Conservation (phyloP, 1,140 invertebrate genomes). For the Odontomachus brunneus region DNA sequence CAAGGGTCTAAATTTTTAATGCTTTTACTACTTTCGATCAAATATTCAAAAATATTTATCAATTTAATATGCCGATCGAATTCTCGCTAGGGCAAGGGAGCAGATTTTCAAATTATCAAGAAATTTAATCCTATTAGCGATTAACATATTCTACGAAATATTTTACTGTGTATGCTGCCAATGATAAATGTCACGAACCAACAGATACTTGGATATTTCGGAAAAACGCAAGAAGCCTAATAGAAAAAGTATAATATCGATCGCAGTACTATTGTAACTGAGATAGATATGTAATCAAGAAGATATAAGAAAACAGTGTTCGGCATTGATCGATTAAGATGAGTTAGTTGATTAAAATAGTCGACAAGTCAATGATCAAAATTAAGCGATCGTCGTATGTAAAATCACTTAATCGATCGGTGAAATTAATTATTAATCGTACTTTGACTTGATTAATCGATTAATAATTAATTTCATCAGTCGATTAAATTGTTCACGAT, state of each 20-base stretch:
- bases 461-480: too few species aligned
- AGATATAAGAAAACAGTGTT: background rate
- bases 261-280: background rate
- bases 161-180: background rate
- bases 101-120: conserved; percentile 13
- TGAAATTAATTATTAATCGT: too few species aligned
- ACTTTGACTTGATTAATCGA: too few species aligned
- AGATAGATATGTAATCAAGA: background rate
- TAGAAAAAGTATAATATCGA: background rate
- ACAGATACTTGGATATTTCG: conserved; percentile 11
- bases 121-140: conserved; percentile 3
- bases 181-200: conserved; percentile 15
- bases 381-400: too few species aligned
- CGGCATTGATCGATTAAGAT: too few species aligned
- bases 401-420: too few species aligned
- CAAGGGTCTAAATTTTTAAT: background rate
- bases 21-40: background rate
- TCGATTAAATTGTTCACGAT: too few species aligned
- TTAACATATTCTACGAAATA: conserved; percentile 5
- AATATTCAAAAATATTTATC: background rate
- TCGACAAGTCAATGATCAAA: too few species aligned
- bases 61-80: background rate
- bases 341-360: too few species aligned
- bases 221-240: background rate
- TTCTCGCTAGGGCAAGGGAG: background rate